Evolutionary conservation across 2,888 invertebrate species (phyloP), one percentile per base, ranked within the genome.

Genomic region (Polydrusus tereticollis): DNA sequence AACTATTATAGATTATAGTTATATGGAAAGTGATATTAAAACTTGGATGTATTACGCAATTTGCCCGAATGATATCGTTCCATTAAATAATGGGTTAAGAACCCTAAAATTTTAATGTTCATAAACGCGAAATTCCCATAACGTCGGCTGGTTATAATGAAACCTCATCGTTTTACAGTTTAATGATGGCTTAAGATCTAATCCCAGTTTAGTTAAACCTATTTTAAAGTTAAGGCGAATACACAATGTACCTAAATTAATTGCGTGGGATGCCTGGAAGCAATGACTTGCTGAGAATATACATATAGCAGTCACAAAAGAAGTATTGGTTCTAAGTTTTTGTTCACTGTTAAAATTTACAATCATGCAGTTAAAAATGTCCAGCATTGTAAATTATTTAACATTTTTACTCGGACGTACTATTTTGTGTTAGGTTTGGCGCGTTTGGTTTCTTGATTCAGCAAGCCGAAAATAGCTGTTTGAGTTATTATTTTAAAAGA

Each of bases 21-120:
- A n/a, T 29, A 38, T 36, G 36, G n/a, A 38, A 8, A 41, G 1
- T 58, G 10, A 21, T 58, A 38, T 58, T 58, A 38, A 38, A 58
- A 20, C 23, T 8, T n/a, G 64, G 14, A 41, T 41, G 43, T 41
- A 41, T 57, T 57, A 65, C 52, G 18, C 41, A 65, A 65, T 65
- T 57, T 43, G 65, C 43, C 21, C 5, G 29, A 65, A 57, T 65
- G 41, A 55, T 57, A 23, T 29, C 41, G 41, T 65, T 65, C 41
- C 55, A 65, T 65, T 43, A 57, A 59, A 57, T 59, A 59, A 59
- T 26, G 59, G 63, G 45, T 67, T 67, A 58, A 67, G 45, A 29
- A 47, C 67, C 16, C 67, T 67, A 58, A 67, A 67, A 67, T 67
- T 67, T 67, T 67, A 67, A 67, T 59, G 67, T 58, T 67, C 67